Percentiles rank a stretch among this genome's conserved stretches.
Conservation (phyloP, 2,797 vertebrate species). For the Sebastes oblongus region DNA sequence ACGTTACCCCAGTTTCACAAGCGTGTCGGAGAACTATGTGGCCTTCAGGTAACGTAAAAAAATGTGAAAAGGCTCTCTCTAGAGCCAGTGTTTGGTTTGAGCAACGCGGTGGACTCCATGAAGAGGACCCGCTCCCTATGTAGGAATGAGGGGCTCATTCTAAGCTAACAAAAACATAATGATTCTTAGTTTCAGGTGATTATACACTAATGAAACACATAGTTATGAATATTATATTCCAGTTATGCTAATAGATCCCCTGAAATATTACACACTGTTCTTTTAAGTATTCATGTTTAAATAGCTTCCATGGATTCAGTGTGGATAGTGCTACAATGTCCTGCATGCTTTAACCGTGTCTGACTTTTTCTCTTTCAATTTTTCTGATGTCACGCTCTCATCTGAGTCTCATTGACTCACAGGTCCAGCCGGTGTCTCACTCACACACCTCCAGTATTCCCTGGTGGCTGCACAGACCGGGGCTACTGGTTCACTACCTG, state of each 20-base stretch:
- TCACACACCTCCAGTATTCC: constrained; percentile 3
- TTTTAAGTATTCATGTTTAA: background rate
- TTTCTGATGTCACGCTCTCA: constrained; percentile 10
- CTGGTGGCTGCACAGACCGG: constrained; percentile 8
- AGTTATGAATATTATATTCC: too few relatives aligned
- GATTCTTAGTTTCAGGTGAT: too few relatives aligned
- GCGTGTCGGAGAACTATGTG: too few relatives aligned
- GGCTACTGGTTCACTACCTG: constrained; percentile 42
- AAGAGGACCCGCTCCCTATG: background rate
- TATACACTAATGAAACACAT: too few relatives aligned
- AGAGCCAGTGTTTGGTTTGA: background rate
- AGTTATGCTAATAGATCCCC: too few relatives aligned
- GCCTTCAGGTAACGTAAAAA: too few relatives aligned
- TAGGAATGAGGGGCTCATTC: background rate
- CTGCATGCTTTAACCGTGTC: background rate
- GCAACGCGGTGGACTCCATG: background rate
- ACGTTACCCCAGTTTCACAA: too few relatives aligned
- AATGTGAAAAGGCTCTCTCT: background rate
- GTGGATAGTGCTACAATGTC: background rate
- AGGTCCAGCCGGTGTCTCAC: background rate
- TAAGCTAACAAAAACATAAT: too few relatives aligned
- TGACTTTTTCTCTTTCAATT: background rate
- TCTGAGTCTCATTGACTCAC: background rate
- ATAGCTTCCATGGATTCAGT: background rate
- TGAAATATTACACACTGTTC: background rate